These are phyloP conservation scores for Chaetura pelagica DNA, from an alignment of 2,113 vertebrate genomes.

Conservation along the genomic window DNA sequence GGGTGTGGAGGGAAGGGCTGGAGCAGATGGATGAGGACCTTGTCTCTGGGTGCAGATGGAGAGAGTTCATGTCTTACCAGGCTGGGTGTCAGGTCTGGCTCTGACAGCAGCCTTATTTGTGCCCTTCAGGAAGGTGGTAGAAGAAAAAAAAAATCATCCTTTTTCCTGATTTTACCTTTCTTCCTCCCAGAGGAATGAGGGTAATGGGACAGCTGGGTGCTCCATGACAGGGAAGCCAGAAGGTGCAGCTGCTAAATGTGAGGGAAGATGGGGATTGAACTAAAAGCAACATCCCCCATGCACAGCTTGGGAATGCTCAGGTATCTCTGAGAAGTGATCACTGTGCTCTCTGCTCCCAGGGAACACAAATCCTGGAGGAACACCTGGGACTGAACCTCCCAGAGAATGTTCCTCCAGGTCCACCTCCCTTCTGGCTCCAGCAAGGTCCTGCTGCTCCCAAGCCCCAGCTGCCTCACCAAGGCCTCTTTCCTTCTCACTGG, in stretches of 20 bases:
- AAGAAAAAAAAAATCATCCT: not conserved
- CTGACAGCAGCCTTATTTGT: not conserved
- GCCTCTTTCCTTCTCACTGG: not conserved
- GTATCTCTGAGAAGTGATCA: not conserved
- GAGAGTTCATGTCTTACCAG: not conserved
- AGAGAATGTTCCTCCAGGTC: not conserved
- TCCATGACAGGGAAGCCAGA: not conserved
- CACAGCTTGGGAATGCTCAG: not conserved
- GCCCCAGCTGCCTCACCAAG: fast-evolving
- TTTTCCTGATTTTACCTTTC: not conserved
- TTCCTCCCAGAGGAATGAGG: not conserved
- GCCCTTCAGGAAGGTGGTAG: not conserved
- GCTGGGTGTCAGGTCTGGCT: not conserved
- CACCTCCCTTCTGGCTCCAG: not conserved
- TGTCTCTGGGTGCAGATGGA: not conserved
- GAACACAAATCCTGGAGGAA: not conserved
- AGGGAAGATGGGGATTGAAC: not conserved
- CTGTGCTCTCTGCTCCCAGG: not conserved
- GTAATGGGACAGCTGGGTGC: not conserved
- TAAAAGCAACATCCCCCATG: not conserved
- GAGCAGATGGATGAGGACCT: not conserved
- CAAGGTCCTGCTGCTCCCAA: not conserved
- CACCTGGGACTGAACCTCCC: not conserved
- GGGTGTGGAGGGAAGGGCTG: not conserved
- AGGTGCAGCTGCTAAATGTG: not conserved